Evolutionary conservation across 2,888 invertebrate genomes (phyloP).

Genomic region (Morpho helenor): DNA sequence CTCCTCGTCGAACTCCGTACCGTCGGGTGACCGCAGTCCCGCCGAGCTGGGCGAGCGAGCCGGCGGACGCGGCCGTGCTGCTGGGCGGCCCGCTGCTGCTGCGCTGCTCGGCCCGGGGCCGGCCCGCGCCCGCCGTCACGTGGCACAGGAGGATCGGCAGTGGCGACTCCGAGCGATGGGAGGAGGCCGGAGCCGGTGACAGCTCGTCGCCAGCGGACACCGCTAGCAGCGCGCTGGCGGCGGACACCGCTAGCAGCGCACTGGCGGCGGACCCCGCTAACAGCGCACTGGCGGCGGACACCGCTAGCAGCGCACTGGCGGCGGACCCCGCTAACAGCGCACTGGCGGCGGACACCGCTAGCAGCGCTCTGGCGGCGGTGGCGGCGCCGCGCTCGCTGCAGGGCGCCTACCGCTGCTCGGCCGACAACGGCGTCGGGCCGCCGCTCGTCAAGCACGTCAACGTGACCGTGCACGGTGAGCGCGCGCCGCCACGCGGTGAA

Average conservation of each 20-base stretch:
- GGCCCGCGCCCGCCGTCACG: slow-evolving; percentile 82
- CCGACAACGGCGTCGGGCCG: slow-evolving; percentile 89
- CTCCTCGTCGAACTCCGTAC: neutral
- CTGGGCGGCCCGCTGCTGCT: slow-evolving; percentile 84
- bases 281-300: too few species aligned
- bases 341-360: slow-evolving; percentile 68
- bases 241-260: too few species aligned
- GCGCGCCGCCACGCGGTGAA: slow-evolving; percentile 6
- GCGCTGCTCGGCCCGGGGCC: slow-evolving; percentile 86
- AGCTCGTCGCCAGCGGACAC: slow-evolving; percentile 29
- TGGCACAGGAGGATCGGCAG: slow-evolving; percentile 79
- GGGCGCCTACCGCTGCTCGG: slow-evolving; percentile 90
- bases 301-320: slow-evolving; percentile 58
- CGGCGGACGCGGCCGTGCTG: slow-evolving; percentile 83
- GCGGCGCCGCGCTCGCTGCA: slow-evolving; percentile 83
- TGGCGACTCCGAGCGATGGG: slow-evolving; percentile 29
- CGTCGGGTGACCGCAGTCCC: slow-evolving; percentile 75
- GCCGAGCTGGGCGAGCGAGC: slow-evolving; percentile 85
- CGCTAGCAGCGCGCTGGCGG: too few species aligned
- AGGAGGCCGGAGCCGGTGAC: slow-evolving; percentile 30
- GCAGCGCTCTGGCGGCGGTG: slow-evolving; percentile 75
- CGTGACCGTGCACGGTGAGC: slow-evolving; percentile 87
- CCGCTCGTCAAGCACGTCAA: slow-evolving; percentile 89
- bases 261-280: slow-evolving; percentile 82
- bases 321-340: slow-evolving; percentile 57